Base-by-base conservation (phyloP, 2,888 invertebrate genomes). In the Lacanobia wlatinum region DNA sequence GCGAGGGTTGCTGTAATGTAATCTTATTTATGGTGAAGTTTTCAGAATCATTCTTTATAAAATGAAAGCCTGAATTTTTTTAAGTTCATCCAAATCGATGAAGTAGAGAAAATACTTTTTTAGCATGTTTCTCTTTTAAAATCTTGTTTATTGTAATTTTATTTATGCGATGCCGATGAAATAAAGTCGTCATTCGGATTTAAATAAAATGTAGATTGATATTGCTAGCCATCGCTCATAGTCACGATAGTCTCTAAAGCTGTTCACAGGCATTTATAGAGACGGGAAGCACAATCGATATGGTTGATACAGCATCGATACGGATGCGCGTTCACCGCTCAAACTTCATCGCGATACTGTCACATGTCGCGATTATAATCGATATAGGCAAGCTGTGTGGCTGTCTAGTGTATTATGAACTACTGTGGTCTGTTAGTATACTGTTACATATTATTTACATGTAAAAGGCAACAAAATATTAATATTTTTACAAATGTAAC, bases 341-440 rank as follows among this genome's bases (percentile, higher is more conserved):
- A 75, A 63, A 60, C 56, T 80, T 60, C 21, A 67, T 60, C 55
- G 38, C 46, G 80, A 76, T 76, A 75, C 12, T 66, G 81, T 78
- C 77, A 50, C 53, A 50, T 74, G 55, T 80, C 53, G 28, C 16
- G 82, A 67, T 81, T 52, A 9, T 46, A 34, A 60, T 81, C 60
- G 28, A 61, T 52, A 67, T 50, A 48, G 55, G 38, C 12, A 16
- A 61, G 60, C 50, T 50, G 38, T 46, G 43, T 43, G 12, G 5
- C 14, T 53, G 9, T 4, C 8, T 12, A 55, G 18, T 50, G 21
- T 14, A 46, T 40, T 46, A 65, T 61, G 8, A 9, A 55, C 38
- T 58, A 23, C 14, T 21, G 16, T 40, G 10, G 56, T 2, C 34
- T 2, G 14, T 23, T 48, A 10, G 5, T 40, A 40, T 23, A 43